Percentiles rank a stretch among this genome's conserved stretches.
These are phyloP conservation scores for Hirudo medicinalis DNA, from an alignment of 1,140 invertebrate genomes.

Conservation along the genomic window DNA sequence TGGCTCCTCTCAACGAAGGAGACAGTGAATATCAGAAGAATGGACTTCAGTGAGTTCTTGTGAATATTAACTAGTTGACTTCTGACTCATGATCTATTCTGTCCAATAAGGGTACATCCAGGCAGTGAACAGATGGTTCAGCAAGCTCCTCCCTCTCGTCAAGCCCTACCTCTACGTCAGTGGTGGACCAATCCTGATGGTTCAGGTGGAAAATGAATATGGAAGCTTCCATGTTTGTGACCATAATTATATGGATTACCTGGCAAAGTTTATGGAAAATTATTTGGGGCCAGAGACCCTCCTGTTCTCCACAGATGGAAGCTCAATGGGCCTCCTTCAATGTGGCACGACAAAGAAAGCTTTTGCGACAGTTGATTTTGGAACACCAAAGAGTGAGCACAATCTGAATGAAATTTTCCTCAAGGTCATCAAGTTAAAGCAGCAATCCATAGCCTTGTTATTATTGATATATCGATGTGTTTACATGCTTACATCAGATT, in stretches of 20 bases:
- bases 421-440: too few relatives aligned
- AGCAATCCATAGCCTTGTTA: too few relatives aligned
- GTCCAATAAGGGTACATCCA: slow-evolving; percentile 45
- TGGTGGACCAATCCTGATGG: slow-evolving; percentile 66
- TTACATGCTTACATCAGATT: too few relatives aligned
- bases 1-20: slow-evolving; percentile 61
- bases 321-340: slow-evolving; percentile 29
- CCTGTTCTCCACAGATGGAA: slow-evolving; percentile 58
- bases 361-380: slow-evolving; percentile 37
- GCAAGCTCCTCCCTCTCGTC: slow-evolving; percentile 47
- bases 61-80: background rate
- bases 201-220: slow-evolving; percentile 85
- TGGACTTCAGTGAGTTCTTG: slow-evolving; percentile 32
- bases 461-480: too few relatives aligned
- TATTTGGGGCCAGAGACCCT: slow-evolving; percentile 56
- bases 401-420: background rate
- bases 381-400: slow-evolving; percentile 14
- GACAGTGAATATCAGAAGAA: slow-evolving; percentile 50
- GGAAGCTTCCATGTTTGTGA: slow-evolving; percentile 67
- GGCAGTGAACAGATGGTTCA: slow-evolving; percentile 52
- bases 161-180: slow-evolving; percentile 53
- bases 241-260: slow-evolving; percentile 37
- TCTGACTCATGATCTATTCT: background rate
- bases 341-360: slow-evolving; percentile 32
- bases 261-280: slow-evolving; percentile 48